These are phyloP conservation scores for Gymnoscelis rufifasciata DNA, from an alignment of 2,888 invertebrate genomes.

Conservation along the genomic window DNA sequence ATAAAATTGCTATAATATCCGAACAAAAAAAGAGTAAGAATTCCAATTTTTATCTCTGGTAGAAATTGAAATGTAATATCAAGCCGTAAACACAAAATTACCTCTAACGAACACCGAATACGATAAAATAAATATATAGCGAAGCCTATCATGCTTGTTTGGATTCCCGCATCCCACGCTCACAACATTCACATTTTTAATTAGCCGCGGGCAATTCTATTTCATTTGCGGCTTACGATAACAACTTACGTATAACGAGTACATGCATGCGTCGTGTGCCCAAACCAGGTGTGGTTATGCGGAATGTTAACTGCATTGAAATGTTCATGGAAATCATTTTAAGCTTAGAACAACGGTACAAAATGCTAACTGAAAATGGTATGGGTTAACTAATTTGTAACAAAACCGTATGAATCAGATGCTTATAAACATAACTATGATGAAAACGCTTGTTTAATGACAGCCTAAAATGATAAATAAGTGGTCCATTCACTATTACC, in stretches of 20 bases:
- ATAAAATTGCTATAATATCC: too few relatives aligned
- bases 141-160: slow-evolving; percentile 30
- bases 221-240: slow-evolving; percentile 61
- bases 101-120: slow-evolving; percentile 6
- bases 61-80: slow-evolving; percentile 1
- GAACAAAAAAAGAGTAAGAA: too few relatives aligned
- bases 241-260: slow-evolving; percentile 39
- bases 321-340: slow-evolving; percentile 40
- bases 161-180: slow-evolving; percentile 38
- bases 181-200: slow-evolving; percentile 54
- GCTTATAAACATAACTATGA: too few relatives aligned
- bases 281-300: slow-evolving; percentile 64
- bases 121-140: slow-evolving; percentile 23
- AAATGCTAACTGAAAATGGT: too few relatives aligned
- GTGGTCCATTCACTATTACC: too few relatives aligned
- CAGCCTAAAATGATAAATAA: too few relatives aligned
- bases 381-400: too few relatives aligned
- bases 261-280: slow-evolving; percentile 49
- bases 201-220: slow-evolving; percentile 62
- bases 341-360: background rate
- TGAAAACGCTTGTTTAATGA: too few relatives aligned
- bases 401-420: too few relatives aligned
- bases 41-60: background rate
- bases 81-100: background rate
- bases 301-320: slow-evolving; percentile 48